Percentiles rank a stretch among this genome's conserved stretches.
phyloP scores from a whole-genome alignment of 2,113 vertebrate genomes.

The Hippocampus barbouri region DNA sequence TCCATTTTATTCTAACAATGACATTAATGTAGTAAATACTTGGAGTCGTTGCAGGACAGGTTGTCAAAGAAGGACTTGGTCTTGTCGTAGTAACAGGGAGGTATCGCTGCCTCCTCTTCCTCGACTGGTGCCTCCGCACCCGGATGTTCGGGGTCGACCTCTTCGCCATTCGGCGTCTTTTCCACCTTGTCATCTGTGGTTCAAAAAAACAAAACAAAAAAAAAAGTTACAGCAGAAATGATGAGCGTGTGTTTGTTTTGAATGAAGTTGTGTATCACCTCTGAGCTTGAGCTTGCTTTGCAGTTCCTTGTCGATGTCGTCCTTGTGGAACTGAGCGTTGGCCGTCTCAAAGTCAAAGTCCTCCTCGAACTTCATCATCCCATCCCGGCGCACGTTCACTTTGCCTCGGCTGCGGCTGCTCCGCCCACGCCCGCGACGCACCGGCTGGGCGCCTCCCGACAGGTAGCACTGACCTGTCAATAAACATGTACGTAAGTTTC shows the following conservation, averaged over 20 bases:
- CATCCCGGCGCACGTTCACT: slow-evolving; percentile 84
- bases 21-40: slow-evolving; percentile 62
- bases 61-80: slow-evolving; percentile 99
- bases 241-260: not conserved
- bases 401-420: slow-evolving; percentile 88
- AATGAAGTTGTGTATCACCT: slow-evolving; percentile 70
- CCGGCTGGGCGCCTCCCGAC: slow-evolving; percentile 66
- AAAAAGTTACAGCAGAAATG: not conserved
- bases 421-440: slow-evolving; percentile 82
- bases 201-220: not conserved
- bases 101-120: slow-evolving; percentile 84
- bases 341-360: slow-evolving; percentile 99
- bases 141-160: slow-evolving; percentile 80
- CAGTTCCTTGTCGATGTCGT: slow-evolving; percentile 96
- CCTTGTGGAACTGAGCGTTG: slow-evolving; percentile 97
- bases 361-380: slow-evolving; percentile 96
- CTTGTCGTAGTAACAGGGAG: slow-evolving; percentile 94
- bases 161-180: slow-evolving; percentile 89
- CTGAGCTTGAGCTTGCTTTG: slow-evolving; percentile 97
- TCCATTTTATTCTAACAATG: not conserved
- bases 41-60: slow-evolving; percentile 90
- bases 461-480: not conserved
- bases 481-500: not conserved
- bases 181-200: slow-evolving; percentile 87
- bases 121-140: slow-evolving; percentile 78